phyloP scores from a whole-genome alignment of 2,113 vertebrate species.

The Stigmatopora nigra region DNA sequence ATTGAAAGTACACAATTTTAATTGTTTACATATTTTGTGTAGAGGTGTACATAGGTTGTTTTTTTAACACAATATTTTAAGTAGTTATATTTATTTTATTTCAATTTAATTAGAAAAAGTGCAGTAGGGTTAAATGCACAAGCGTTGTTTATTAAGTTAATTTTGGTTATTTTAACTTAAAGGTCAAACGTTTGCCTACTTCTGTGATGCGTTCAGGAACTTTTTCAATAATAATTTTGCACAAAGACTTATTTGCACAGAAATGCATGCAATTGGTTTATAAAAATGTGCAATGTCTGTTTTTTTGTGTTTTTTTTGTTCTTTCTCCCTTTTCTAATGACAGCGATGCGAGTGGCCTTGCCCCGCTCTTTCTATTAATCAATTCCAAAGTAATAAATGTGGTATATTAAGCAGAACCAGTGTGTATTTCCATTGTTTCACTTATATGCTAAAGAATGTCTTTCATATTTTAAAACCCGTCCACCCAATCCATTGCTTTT shows the following conservation, averaged over 20 bases:
- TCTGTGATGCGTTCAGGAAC: background rate
- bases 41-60: no score
- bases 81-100: no score
- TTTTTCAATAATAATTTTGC: conserved; percentile 41
- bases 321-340: conserved; percentile 82
- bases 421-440: conserved; percentile 75
- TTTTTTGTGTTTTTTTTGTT: no score
- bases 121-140: no score
- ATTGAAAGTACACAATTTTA: no score
- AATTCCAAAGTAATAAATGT: conserved; percentile 96
- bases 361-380: conserved; percentile 95
- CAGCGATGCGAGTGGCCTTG: conserved; percentile 82
- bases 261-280: background rate
- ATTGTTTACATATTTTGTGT: no score
- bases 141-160: no score
- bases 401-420: conserved; percentile 89
- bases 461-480: conserved; percentile 27
- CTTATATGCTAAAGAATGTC: conserved; percentile 25
- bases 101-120: no score
- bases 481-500: conserved; percentile 8
- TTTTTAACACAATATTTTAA: no score
- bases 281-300: background rate
- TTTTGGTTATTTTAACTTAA: no score
- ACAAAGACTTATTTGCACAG: conserved; percentile 20
- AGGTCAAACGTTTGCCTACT: background rate